phyloP scores from a whole-genome alignment of 2,113 vertebrate species.

The Pollachius pollachius region DNA sequence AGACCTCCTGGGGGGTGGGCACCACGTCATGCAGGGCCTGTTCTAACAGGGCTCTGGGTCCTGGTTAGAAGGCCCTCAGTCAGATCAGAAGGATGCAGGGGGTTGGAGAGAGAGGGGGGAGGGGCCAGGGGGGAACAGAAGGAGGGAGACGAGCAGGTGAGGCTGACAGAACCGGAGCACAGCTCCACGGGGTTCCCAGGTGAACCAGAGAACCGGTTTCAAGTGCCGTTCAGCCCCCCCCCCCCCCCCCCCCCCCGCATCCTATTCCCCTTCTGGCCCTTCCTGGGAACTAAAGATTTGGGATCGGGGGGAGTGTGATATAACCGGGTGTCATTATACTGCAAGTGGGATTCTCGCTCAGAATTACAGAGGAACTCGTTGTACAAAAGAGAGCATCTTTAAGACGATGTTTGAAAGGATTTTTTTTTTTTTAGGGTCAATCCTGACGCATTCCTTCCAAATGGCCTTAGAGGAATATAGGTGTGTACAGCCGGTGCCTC shows the following conservation, averaged over 20 bases:
- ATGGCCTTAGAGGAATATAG: conserved; percentile 10
- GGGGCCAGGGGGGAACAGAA: conserved; percentile 31
- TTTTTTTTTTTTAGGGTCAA: not conserved
- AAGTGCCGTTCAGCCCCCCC: conserved; percentile 21
- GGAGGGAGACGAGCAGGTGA: conserved; percentile 3
- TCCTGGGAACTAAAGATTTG: not conserved
- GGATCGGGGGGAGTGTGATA: conserved; percentile 39
- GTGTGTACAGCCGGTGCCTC: conserved; percentile 82
- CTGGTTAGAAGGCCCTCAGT: conserved; percentile 75
- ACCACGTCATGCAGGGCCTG: conserved; percentile 90
- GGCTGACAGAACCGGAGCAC: conserved; percentile 18
- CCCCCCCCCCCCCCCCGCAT: not conserved
- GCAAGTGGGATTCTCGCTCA: no score
- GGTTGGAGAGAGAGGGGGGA: conserved; percentile 7
- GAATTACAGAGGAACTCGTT: conserved; percentile 2
- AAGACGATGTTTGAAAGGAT: not conserved
- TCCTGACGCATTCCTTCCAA: conserved; percentile 24
- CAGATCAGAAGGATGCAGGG: conserved; percentile 26
- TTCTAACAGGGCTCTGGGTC: conserved; percentile 82
- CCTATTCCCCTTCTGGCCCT: not conserved
- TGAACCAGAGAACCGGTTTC: conserved; percentile 77
- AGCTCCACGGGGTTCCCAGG: conserved; percentile 88
- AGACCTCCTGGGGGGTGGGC: conserved; percentile 12
- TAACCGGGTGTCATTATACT: not conserved
- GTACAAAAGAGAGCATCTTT: conserved; percentile 1